phyloP scores from a whole-genome alignment of 2,888 invertebrate species.

The Pristionchus maxplancki region DNA sequence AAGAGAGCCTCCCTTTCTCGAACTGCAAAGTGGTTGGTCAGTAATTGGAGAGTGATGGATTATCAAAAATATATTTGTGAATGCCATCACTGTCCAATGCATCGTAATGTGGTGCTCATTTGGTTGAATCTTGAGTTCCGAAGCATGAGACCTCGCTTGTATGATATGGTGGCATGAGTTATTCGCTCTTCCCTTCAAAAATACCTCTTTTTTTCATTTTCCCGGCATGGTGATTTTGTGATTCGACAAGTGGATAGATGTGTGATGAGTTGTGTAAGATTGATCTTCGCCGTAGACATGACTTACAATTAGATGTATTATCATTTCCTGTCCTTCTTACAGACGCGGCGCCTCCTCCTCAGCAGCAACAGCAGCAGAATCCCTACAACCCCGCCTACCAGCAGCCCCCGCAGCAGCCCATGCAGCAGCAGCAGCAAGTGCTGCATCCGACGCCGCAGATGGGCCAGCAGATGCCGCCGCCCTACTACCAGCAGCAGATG shows the following conservation, averaged over 20 bases:
- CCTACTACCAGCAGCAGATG: conserved; percentile 61
- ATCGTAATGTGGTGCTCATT: background rate
- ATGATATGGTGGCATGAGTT: background rate
- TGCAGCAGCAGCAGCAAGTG: conserved; percentile 58
- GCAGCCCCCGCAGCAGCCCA: conserved; percentile 55
- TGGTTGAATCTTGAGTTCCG: background rate
- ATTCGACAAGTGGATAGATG: background rate
- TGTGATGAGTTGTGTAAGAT: background rate
- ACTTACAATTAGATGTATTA: background rate
- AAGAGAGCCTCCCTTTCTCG: background rate
- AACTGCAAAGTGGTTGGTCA: background rate
- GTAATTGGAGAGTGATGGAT: background rate
- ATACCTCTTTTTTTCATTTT: background rate
- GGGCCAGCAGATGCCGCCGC: conserved; percentile 54
- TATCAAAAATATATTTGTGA: background rate
- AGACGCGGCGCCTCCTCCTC: conserved; percentile 42
- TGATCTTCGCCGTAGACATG: background rate
- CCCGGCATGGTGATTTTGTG: background rate
- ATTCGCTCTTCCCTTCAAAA: background rate
- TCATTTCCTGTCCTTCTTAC: background rate
- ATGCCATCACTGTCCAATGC: background rate
- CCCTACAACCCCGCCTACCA: conserved; percentile 11
- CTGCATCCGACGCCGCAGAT: conserved; percentile 56
- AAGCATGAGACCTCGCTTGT: background rate
- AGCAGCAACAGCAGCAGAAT: conserved; percentile 53